Conservation (phyloP, 2,113 vertebrate genomes). For the Psettodes erumei region DNA sequence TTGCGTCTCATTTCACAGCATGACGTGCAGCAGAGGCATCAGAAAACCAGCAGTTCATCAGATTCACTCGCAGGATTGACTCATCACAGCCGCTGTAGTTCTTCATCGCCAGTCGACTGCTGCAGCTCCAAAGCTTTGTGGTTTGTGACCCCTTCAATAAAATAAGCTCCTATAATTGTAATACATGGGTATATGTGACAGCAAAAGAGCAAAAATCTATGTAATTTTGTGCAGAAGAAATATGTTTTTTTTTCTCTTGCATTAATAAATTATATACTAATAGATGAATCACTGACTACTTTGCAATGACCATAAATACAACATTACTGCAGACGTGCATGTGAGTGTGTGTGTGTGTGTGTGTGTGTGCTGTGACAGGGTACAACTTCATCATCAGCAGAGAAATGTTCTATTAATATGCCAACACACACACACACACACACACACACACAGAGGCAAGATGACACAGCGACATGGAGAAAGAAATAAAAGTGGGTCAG, state of each 20-base stretch:
- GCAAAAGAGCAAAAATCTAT: no score
- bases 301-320: neutral
- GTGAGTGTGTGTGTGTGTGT: neutral
- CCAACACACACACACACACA: conserved; percentile 23
- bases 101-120: no score
- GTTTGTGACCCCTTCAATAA: no score
- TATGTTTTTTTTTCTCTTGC: no score
- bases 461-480: neutral
- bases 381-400: conserved; percentile 49
- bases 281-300: neutral
- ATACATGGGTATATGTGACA: no score
- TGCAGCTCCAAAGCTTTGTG: no score
- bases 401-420: conserved; percentile 58
- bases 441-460: conserved; percentile 5
- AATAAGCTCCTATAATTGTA: no score
- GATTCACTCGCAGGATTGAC: neutral
- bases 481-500: neutral
- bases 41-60: neutral
- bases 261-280: no score
- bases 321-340: neutral
- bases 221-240: no score
- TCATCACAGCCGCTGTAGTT: no score
- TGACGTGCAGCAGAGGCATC: no score
- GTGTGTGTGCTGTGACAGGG: conserved; percentile 19
- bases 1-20: no score